A percentile compares a stretch with the other conserved stretches of the same genome.
These are phyloP conservation scores for Hycleus phaleratus DNA, from an alignment of 1,140 invertebrate genomes.

Conservation along the genomic window DNA sequence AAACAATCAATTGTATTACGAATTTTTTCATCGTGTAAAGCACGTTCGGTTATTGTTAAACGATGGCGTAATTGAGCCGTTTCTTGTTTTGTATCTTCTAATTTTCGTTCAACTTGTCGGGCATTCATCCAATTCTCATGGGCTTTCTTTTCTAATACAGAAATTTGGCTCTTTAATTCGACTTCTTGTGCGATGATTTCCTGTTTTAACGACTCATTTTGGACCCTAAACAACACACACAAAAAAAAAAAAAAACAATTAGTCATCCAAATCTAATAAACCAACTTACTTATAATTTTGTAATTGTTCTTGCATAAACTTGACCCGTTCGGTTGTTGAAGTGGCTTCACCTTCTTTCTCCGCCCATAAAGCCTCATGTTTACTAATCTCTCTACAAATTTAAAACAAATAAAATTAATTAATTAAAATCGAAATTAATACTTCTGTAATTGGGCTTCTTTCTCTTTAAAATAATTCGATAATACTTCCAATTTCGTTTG, in stretches of 20 bases:
- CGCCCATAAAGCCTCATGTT: constrained; percentile 74
- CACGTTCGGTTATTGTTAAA: constrained; percentile 54
- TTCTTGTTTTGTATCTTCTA: constrained; percentile 69
- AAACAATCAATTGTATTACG: constrained; percentile 14
- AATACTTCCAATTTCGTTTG: constrained; percentile 76
- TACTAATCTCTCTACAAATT: constrained; percentile 58
- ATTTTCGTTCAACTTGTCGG: constrained; percentile 62
- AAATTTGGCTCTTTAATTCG: constrained; percentile 65
- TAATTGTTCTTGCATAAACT: constrained; percentile 69
- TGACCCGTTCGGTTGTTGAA: constrained; percentile 68
- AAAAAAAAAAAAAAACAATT: constrained; percentile 9
- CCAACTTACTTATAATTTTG: constrained; percentile 65
- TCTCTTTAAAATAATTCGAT: constrained; percentile 81
- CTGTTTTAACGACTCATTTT: constrained; percentile 64
- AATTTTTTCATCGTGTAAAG: constrained; percentile 39
- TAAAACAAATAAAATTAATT: constrained; percentile 2
- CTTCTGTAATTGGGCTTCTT: constrained; percentile 79
- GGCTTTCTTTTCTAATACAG: constrained; percentile 63
- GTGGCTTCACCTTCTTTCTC: constrained; percentile 76
- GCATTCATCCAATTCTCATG: constrained; percentile 72
- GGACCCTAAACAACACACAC: constrained; percentile 43
- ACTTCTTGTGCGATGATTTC: constrained; percentile 75
- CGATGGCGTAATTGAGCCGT: constrained; percentile 63
- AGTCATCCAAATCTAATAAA: neutral
- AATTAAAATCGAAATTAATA: constrained; percentile 30